Evolutionary conservation across 30 jellyfish, hydroid and myxozoan genomes (phyloP).

Genomic region (Pelagia noctiluca): DNA sequence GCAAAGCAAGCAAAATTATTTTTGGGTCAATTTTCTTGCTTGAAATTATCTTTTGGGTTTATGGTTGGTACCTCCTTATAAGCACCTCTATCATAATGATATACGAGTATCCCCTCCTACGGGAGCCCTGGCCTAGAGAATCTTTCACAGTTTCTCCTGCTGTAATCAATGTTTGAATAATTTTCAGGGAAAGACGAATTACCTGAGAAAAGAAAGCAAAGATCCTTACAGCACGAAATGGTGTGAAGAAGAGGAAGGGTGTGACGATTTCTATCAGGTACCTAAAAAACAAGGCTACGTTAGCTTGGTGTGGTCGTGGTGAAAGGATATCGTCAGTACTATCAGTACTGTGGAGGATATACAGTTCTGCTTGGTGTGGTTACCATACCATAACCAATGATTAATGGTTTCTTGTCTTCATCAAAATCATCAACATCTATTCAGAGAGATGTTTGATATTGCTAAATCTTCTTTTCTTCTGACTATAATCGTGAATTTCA

Average conservation of each 20-base stretch:
- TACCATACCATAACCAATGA: too few species aligned
- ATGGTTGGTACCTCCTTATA: background rate
- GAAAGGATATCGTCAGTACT: too few species aligned
- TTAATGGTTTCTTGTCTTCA: too few species aligned
- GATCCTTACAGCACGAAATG: slow-evolving; percentile 51
- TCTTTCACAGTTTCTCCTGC: background rate
- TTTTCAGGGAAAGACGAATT: background rate
- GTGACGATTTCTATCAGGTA: slow-evolving; percentile 63
- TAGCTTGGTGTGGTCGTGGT: too few species aligned
- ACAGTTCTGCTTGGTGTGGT: too few species aligned
- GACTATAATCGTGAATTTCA: too few species aligned
- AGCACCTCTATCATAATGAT: background rate
- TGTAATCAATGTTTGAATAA: background rate
- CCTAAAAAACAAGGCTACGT: slow-evolving; percentile 44
- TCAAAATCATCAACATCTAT: too few species aligned
- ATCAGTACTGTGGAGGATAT: too few species aligned
- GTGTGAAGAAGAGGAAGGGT: slow-evolving; percentile 71
- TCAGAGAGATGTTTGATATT: too few species aligned
- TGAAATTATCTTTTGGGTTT: background rate
- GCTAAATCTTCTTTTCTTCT: too few species aligned
- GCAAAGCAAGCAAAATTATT: too few species aligned
- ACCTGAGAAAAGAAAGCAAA: slow-evolving; percentile 68
- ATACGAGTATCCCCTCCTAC: background rate
- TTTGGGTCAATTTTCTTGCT: background rate
- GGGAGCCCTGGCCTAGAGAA: too few species aligned